These are phyloP conservation scores for Morus bassanus DNA, from an alignment of 2,797 vertebrate species.

Conservation along the genomic window DNA sequence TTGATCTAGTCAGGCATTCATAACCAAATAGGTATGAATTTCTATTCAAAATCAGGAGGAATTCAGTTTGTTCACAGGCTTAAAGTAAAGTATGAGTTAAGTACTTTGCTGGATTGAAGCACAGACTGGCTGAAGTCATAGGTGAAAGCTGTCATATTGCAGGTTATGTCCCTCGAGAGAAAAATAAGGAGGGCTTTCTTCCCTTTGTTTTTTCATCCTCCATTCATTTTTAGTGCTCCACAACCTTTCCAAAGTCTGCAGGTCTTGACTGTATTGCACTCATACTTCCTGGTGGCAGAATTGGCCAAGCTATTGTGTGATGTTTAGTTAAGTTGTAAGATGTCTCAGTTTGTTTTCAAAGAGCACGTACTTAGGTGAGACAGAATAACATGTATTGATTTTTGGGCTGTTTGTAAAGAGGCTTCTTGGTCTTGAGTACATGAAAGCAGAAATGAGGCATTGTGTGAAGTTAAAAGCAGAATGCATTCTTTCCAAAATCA, in stretches of 20 bases:
- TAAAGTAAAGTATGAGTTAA: not conserved
- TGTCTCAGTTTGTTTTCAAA: slow-evolving; percentile 14
- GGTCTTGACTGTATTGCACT: not conserved
- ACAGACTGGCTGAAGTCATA: not conserved
- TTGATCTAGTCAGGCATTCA: slow-evolving; percentile 11
- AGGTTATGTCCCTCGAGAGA: not conserved
- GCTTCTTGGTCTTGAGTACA: not conserved
- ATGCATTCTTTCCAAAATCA: not conserved
- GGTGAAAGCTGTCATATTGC: not conserved
- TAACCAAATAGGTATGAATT: not conserved
- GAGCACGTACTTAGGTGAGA: not conserved
- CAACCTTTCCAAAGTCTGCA: not conserved
- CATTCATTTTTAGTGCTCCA: not conserved
- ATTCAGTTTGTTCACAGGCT: not conserved
- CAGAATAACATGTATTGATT: not conserved
- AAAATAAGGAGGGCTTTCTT: not conserved
- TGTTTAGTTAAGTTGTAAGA: not conserved
- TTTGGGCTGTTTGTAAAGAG: not conserved
- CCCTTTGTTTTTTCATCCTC: not conserved
- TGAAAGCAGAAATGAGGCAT: slow-evolving; percentile 33
- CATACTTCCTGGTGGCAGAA: not conserved
- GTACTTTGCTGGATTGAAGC: not conserved
- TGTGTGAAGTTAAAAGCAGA: slow-evolving; percentile 50
- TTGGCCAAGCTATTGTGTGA: not conserved
- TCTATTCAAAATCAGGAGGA: not conserved